These are phyloP conservation scores for Beroe forskalii DNA, from an alignment of 37 sponge, comb jelly and placozoan genomes.

Conservation along the genomic window DNA sequence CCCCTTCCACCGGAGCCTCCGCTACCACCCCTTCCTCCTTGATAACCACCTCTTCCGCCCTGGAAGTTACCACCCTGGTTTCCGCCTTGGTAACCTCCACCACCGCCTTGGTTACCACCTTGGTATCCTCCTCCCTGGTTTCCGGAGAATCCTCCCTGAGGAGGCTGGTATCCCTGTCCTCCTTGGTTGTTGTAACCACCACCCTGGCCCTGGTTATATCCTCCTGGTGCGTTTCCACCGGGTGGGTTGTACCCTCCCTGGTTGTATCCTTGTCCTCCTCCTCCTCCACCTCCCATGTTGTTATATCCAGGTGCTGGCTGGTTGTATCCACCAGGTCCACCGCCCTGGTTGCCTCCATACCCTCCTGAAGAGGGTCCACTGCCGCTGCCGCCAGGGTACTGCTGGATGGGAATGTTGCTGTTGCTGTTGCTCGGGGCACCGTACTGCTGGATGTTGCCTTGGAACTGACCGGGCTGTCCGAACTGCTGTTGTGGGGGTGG, in stretches of 20 bases:
- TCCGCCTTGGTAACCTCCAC: slow-evolving; percentile 9
- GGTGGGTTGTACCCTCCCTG: neutral
- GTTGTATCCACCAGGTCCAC: slow-evolving; percentile 26
- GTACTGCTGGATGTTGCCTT: slow-evolving; percentile 58
- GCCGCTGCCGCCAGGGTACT: neutral
- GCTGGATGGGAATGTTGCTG: slow-evolving; percentile 56
- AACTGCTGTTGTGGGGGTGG: neutral
- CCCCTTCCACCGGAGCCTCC: neutral
- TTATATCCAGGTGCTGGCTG: neutral
- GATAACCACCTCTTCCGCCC: slow-evolving; percentile 31
- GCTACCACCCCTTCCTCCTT: neutral
- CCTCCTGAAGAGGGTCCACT: neutral
- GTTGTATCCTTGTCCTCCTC: neutral
- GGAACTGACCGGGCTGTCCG: neutral
- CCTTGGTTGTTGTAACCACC: slow-evolving; percentile 43
- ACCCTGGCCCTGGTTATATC: slow-evolving; percentile 54
- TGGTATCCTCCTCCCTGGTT: slow-evolving; percentile 60
- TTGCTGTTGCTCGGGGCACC: neutral
- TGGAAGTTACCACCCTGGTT: slow-evolving; percentile 57
- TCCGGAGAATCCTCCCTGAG: slow-evolving; percentile 34
- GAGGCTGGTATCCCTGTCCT: neutral
- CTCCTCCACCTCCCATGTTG: neutral
- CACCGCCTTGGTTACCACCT: slow-evolving; percentile 25
- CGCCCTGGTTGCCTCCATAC: neutral
- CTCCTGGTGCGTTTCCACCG: neutral